Evolutionary conservation across 23 tunicate genomes (phyloP).

Genomic region (Styela plicata): DNA sequence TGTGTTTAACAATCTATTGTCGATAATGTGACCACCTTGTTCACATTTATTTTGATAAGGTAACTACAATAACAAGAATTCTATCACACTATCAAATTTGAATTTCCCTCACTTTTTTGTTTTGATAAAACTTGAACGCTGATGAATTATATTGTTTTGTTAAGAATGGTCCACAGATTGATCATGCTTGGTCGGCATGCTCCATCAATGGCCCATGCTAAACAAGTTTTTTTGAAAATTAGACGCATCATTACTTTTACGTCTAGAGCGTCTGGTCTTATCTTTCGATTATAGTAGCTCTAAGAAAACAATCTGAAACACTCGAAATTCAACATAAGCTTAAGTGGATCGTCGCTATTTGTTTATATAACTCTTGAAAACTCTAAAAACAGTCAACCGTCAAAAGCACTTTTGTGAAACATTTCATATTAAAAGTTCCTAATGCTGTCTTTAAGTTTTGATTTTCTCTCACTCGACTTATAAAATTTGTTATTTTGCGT

Average conservation of each 20-base stretch:
- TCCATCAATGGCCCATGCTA: too few relatives aligned
- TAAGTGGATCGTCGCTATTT: conserved; percentile 15
- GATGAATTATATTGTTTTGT: too few relatives aligned
- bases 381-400: conserved; percentile 22
- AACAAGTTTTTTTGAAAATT: too few relatives aligned
- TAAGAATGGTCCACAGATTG: too few relatives aligned
- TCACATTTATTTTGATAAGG: neutral
- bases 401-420: conserved; percentile 1
- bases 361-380: conserved; percentile 26
- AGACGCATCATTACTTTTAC: neutral
- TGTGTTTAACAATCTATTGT: neutral
- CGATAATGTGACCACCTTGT: neutral
- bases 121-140: neutral
- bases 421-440: neutral
- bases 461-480: neutral
- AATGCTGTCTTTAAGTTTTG: neutral
- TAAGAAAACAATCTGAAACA: conserved; percentile 17
- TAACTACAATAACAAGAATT: neutral
- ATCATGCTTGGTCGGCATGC: too few relatives aligned
- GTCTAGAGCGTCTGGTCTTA: neutral
- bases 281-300: conserved; percentile 1
- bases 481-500: neutral
- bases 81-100: neutral
- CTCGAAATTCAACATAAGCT: conserved; percentile 12
- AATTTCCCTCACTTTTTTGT: neutral